Evolutionary conservation across 1,140 invertebrate genomes (phyloP).

Genomic region (Orchesella cincta): DNA sequence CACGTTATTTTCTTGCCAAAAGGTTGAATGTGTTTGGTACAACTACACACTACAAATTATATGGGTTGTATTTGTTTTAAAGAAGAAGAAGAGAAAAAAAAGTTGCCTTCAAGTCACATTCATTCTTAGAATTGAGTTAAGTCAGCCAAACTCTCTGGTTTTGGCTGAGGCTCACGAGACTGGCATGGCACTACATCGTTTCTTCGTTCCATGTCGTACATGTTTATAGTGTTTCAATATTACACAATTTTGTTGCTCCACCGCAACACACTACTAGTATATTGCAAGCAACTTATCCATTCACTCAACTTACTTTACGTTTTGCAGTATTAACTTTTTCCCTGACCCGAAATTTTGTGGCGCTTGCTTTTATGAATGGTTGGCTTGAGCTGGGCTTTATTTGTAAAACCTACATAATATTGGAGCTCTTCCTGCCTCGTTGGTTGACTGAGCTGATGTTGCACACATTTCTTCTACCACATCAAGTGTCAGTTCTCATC

Average conservation of each 20-base stretch:
- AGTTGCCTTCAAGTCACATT: neutral
- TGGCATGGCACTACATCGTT: neutral
- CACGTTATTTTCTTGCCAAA: conserved; percentile 10
- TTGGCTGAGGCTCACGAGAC: neutral
- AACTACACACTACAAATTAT: neutral
- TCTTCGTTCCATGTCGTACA: too few species aligned
- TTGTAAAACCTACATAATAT: too few species aligned
- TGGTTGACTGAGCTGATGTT: too few species aligned
- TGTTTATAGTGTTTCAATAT: too few species aligned
- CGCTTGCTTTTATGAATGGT: too few species aligned
- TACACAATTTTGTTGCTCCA: neutral
- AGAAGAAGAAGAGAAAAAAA: neutral
- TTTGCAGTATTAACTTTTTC: too few species aligned
- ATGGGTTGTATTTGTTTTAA: neutral
- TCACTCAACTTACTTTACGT: neutral
- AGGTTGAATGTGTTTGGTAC: neutral
- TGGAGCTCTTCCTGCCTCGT: too few species aligned
- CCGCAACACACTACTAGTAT: neutral
- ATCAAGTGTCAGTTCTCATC: too few species aligned
- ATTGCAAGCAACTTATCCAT: neutral
- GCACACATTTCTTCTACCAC: too few species aligned
- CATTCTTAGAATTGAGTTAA: conserved; percentile 12
- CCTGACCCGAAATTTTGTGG: too few species aligned
- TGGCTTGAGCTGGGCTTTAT: too few species aligned
- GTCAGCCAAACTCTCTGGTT: neutral